These are phyloP conservation scores for Sanderia malayensis DNA, from an alignment of 30 jellyfish, hydroid and myxozoan species.

Conservation along the genomic window DNA sequence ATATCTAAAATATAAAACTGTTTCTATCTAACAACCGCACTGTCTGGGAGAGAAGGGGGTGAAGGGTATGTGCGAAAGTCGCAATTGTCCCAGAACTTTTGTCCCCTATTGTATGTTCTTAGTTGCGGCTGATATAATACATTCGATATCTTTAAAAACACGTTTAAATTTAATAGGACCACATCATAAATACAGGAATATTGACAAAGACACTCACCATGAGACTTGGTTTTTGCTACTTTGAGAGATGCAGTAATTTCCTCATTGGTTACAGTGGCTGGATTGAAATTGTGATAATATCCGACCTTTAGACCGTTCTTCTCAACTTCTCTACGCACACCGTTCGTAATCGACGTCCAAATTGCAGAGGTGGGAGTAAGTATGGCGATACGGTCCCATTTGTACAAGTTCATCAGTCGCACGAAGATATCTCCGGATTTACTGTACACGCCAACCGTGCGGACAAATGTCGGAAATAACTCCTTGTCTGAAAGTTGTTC, in stretches of 20 bases:
- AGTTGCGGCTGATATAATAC: too few species aligned
- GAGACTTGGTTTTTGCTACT: conserved; percentile 5
- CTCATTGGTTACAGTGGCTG: conserved; percentile 40
- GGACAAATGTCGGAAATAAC: conserved; percentile 70
- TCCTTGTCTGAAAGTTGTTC: conserved; percentile 44
- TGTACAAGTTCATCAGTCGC: conserved; percentile 55
- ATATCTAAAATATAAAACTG: too few species aligned
- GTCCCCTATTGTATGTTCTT: too few species aligned
- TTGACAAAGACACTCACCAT: too few species aligned
- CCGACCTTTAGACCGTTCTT: conserved; percentile 20
- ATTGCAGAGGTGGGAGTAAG: conserved; percentile 65
- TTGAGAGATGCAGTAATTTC: background rate
- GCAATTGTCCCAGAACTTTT: too few species aligned
- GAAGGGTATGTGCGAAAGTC: background rate
- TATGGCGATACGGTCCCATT: conserved; percentile 80
- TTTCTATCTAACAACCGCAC: too few species aligned
- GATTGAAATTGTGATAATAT: conserved; percentile 44
- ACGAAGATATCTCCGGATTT: conserved; percentile 77
- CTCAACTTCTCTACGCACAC: conserved; percentile 41
- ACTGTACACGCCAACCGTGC: conserved; percentile 83
- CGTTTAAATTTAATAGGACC: too few species aligned
- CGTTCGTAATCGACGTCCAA: conserved; percentile 64
- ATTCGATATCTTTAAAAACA: too few species aligned
- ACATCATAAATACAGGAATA: too few species aligned
- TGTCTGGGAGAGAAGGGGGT: too few species aligned